Evolutionary conservation across 2,797 vertebrate genomes (phyloP), one percentile per base, ranked within the genome.

Genomic region (Pelochelys cantorii): DNA sequence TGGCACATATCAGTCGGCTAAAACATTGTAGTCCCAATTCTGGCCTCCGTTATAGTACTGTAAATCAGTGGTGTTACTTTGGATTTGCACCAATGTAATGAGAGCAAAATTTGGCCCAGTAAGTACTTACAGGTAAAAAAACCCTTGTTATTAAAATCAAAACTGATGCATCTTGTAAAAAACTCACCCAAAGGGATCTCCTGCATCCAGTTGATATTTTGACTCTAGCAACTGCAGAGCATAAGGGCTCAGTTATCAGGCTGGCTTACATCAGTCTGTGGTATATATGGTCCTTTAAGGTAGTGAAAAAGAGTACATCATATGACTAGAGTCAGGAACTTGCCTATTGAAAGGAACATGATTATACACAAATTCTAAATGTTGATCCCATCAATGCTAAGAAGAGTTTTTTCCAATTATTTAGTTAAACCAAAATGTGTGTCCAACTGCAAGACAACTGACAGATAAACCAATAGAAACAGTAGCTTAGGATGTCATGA

Each of bases 391-490:
- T 85, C 74, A 85, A 60, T 27, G 20, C 74, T 89, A 88, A 18
- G 25, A 90, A 83, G 3, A 59, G 9, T 82, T 86, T 82, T 86
- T 31, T 12, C 27, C 74, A 31, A 62, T 94, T 84, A 84, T 53
- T 87, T 75, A 79, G 74, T 2, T 85, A 60, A 96, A 81, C 81
- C 81, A 87, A 86, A 54, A 83, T 88, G 90, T 93, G 82, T 89
- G 85, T 84, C 34, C 82, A 34, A 53, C 68, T 79, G 22, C 75
- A 83, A 77, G 87, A n/a, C 3, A 93, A 80, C 81, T 34, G 85
- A 83, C 29, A 92, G 62, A 87, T 34, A 89, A 90, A 81, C 5
- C 10, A 17, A 34, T 68, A 85, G 79, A 87, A 48, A 90, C 91
- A 92, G 60, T 14, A 0, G 42, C 84, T 93, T 85, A 68, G 78